Evolutionary conservation across 2,797 vertebrate genomes (phyloP).

Genomic region (Leuciscus waleckii): DNA sequence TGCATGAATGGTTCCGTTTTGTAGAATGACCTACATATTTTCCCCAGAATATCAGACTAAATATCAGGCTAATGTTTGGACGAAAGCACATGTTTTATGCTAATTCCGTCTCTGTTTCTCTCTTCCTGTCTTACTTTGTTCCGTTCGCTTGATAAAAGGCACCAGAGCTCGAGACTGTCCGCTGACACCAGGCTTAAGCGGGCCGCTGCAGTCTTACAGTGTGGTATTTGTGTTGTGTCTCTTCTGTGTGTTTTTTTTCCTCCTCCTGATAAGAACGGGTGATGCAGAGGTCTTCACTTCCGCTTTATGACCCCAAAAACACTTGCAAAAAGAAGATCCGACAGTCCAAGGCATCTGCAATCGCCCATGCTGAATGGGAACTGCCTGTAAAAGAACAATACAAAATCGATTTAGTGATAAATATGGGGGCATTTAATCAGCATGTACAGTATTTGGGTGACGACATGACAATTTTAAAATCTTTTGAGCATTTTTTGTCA

Average conservation of each 20-base stretch:
- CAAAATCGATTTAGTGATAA: neutral
- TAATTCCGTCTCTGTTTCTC: slow-evolving; percentile 22
- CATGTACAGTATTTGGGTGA: neutral
- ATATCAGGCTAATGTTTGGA: slow-evolving; percentile 15
- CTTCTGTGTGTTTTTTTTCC: slow-evolving; percentile 48
- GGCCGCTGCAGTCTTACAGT: slow-evolving; percentile 57
- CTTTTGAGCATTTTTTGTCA: neutral
- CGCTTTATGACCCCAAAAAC: slow-evolving; percentile 48
- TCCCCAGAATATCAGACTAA: slow-evolving; percentile 20
- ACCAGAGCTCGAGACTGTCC: neutral
- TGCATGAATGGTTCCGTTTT: neutral
- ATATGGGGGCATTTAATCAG: neutral
- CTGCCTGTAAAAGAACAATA: neutral
- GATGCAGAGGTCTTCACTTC: slow-evolving; percentile 64
- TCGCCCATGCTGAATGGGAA: neutral
- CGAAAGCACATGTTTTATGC: slow-evolving; percentile 35
- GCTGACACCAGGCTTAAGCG: slow-evolving; percentile 33
- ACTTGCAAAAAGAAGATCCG: slow-evolving; percentile 57
- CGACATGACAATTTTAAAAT: neutral
- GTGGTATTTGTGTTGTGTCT: slow-evolving; percentile 54
- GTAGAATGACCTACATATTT: slow-evolving; percentile 19
- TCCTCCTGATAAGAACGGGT: slow-evolving; percentile 46
- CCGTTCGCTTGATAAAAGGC: slow-evolving; percentile 30
- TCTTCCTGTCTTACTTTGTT: slow-evolving; percentile 19
- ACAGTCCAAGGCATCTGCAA: slow-evolving; percentile 1